Percentiles rank a stretch among this genome's conserved stretches.
Evolutionary conservation across 2,888 invertebrate genomes (phyloP).

Genomic region (Metacarcinus magister): DNA sequence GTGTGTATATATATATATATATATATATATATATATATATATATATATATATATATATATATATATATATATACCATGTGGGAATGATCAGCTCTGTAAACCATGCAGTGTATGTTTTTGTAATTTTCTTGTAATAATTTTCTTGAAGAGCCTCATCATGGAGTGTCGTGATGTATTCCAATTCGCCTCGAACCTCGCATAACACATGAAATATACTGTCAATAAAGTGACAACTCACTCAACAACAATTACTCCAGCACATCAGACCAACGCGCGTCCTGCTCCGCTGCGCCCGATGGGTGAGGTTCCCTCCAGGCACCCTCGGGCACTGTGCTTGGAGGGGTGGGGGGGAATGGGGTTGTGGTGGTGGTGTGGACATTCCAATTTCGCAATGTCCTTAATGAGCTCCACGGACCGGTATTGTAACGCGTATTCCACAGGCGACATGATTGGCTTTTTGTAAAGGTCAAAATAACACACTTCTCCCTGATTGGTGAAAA

Average conservation of each 20-base stretch:
- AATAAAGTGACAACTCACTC: background rate
- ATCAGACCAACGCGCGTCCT: background rate
- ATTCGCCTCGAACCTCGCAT: background rate
- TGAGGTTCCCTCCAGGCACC: background rate
- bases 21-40: too few relatives aligned
- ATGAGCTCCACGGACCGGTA: constrained; percentile 14
- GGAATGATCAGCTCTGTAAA: too few relatives aligned
- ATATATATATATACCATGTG: too few relatives aligned
- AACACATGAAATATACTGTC: background rate
- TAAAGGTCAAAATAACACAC: background rate
- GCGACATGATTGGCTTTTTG: background rate
- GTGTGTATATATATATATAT: background rate
- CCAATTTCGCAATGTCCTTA: constrained; percentile 38
- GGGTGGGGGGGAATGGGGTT: background rate
- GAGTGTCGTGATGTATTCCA: background rate
- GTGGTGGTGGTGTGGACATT: background rate
- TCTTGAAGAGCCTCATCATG: too few relatives aligned
- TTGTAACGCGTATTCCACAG: constrained; percentile 21
- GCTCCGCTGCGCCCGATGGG: background rate
- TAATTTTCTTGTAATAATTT: too few relatives aligned
- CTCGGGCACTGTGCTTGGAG: background rate
- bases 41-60: too few relatives aligned
- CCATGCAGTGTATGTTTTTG: too few relatives aligned
- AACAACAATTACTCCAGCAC: background rate
- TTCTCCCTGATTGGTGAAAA: background rate